Conservation (phyloP, 2,113 vertebrate genomes). For the Vicugna pacos region DNA sequence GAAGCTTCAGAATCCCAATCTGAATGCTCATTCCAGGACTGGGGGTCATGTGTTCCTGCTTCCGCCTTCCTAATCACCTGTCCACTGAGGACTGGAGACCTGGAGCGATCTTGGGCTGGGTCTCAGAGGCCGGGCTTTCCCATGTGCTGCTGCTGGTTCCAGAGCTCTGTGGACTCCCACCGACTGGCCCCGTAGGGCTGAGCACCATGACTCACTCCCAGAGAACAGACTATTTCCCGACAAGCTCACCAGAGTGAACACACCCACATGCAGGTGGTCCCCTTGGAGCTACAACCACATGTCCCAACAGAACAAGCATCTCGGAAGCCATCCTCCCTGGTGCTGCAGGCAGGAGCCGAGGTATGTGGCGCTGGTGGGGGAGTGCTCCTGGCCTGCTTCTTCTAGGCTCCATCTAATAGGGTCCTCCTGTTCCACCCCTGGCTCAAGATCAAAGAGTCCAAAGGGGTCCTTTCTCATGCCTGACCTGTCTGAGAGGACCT, state of each 20-base stretch:
- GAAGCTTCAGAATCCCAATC: neutral
- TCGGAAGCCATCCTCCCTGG: neutral
- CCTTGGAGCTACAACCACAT: slow-evolving; percentile 73
- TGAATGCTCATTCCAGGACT: neutral
- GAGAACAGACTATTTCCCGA: slow-evolving; percentile 61
- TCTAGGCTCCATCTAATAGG: neutral
- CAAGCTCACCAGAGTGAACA: slow-evolving; percentile 66
- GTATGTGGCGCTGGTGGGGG: neutral
- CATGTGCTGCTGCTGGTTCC: neutral
- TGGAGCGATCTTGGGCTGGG: neutral
- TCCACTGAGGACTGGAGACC: neutral
- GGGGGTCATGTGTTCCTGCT: neutral
- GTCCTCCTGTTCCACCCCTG: neutral
- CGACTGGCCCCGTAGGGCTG: neutral
- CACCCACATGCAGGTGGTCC: slow-evolving; percentile 80
- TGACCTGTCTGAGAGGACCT: neutral
- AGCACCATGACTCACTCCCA: slow-evolving; percentile 61
- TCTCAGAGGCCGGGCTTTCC: neutral
- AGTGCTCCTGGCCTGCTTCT: neutral
- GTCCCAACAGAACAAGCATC: slow-evolving; percentile 69
- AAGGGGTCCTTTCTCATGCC: neutral
- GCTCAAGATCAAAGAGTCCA: neutral
- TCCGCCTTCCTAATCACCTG: neutral
- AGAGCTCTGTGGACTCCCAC: neutral
- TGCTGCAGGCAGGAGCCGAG: slow-evolving; percentile 45